These are phyloP conservation scores for Arremon aurantiirostris DNA, from an alignment of 2,797 vertebrate species.

Conservation along the genomic window DNA sequence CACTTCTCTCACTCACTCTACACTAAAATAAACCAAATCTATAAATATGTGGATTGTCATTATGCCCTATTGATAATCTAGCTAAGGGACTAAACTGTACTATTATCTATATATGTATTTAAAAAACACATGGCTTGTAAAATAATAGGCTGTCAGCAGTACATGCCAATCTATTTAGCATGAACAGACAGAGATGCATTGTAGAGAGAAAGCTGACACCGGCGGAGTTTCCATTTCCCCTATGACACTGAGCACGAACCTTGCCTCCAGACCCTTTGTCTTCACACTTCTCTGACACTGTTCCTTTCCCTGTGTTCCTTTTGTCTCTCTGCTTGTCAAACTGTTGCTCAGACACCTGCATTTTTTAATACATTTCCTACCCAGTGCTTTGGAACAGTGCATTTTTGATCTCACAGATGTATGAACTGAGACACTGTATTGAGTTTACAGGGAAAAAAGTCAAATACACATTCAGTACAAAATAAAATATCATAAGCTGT, in stretches of 20 bases:
- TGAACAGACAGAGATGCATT: constrained; percentile 42
- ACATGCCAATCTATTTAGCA: constrained; percentile 51
- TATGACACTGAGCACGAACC: constrained; percentile 29
- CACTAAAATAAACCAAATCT: background rate
- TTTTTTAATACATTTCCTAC: constrained; percentile 25
- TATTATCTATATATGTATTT: background rate
- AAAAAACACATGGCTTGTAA: background rate
- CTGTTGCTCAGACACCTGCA: constrained; percentile 29
- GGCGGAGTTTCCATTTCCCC: constrained; percentile 24
- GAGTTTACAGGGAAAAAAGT: background rate
- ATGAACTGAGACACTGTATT: background rate
- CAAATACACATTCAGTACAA: background rate
- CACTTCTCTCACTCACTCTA: background rate
- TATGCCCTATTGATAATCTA: background rate
- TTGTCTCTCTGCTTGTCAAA: constrained; percentile 36
- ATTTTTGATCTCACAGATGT: constrained; percentile 40
- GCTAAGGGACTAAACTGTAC: background rate
- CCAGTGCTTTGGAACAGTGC: background rate
- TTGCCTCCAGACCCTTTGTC: constrained; percentile 50
- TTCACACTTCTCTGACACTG: constrained; percentile 59
- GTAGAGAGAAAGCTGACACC: constrained; percentile 50
- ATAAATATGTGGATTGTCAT: background rate
- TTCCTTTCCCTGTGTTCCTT: constrained; percentile 37
- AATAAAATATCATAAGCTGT: background rate
- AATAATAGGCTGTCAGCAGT: constrained; percentile 38